phyloP scores from a whole-genome alignment of 92 coral and sea anemone species.

The Heteractis magnifica region DNA sequence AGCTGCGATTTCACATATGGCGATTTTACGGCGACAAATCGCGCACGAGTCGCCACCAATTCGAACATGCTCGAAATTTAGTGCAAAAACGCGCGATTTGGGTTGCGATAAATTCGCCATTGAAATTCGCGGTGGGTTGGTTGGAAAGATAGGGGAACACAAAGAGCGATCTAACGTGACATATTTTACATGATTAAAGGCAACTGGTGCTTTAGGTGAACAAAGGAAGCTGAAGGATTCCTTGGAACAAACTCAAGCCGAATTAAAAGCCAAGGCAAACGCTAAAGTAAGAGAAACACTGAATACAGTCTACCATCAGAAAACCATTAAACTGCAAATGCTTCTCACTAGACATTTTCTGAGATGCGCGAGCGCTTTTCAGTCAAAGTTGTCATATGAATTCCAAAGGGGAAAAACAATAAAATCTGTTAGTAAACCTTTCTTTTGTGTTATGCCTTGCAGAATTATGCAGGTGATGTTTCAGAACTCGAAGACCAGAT shows the following conservation, averaged over 20 bases:
- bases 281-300: conserved; percentile 49
- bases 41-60: no score
- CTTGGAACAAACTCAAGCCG: conserved; percentile 86
- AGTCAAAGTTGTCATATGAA: no score
- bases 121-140: not conserved
- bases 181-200: conserved; percentile 37
- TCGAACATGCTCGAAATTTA: no score
- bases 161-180: not conserved
- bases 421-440: not conserved
- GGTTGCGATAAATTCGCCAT: not conserved
- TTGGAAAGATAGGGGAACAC: not conserved
- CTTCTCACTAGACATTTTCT: no score
- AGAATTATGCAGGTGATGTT: conserved; percentile 71
- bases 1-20: no score
- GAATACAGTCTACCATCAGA: not conserved
- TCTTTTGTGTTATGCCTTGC: not conserved
- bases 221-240: conserved; percentile 85
- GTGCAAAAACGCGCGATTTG: no score
- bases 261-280: conserved; percentile 70
- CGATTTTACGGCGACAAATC: no score
- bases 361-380: not conserved
- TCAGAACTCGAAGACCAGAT: conserved; percentile 85
- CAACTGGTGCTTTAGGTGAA: conserved; percentile 91
- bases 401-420: not conserved
- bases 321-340: not conserved